Evolutionary conservation across 2,797 vertebrate genomes (phyloP), one percentile per base, ranked within the genome.

Genomic region (Danio aesculapii): DNA sequence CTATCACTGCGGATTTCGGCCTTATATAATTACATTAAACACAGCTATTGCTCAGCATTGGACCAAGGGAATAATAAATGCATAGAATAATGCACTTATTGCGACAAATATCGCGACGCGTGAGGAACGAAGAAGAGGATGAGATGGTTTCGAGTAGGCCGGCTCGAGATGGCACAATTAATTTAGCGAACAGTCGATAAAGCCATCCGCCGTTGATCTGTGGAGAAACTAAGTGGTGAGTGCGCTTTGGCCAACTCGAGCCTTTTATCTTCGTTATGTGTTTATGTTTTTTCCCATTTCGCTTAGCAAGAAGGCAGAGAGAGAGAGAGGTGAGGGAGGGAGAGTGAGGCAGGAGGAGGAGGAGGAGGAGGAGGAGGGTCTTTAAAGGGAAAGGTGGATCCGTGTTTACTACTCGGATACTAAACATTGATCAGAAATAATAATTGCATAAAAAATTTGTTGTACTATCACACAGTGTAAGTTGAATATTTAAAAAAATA

Each of bases 1-100:
- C 95, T 92, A 94, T 92, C 94, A 95, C 94, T 94, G 94, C 93
- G 91, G 95, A 88, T 83, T 84, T 89, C 86, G 75, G 61, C 82
- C 84, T 85, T 75, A 79, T 88, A 84, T 88, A 83, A 83, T 10
- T 87, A 88, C 69, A 91, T 84, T 73, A 89, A 88, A 84, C 88
- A 59, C 81, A 81, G 50, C 66, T 44, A 77, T 84, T 84, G 58
- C 75, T 61, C 58, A 84, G 85, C 79, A 90, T 50, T 47, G 83
- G 88, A 90, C 85, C 57, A 69, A 89, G 88, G 90, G 83, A 90
- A 90, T 89, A 82, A 67, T 30, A 62, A 21, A 47, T 74, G 66
- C 74, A n/a, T 53, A 72, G 2, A 69, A 64, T 55, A 67, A 69
- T 69, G 19, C 70, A 57, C 6, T 64, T 67, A 81, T 62, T 63